Conservation (phyloP, 2,888 invertebrate species). For the Acronicta aceris region DNA sequence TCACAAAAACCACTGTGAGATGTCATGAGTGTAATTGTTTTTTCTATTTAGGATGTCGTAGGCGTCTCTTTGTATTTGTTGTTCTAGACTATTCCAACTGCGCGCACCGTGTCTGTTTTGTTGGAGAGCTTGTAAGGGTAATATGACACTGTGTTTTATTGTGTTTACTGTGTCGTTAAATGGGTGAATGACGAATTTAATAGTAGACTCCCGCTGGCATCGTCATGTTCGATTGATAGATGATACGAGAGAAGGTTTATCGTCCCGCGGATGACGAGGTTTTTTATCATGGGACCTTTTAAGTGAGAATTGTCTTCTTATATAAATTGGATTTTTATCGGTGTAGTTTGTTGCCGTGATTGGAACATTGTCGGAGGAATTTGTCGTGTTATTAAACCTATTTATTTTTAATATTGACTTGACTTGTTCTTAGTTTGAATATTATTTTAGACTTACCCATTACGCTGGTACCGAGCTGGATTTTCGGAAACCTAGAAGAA, state of each 20-base stretch:
- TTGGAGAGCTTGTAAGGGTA: not conserved
- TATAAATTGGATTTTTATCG: conserved; percentile 82
- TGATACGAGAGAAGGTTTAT: conserved; percentile 76
- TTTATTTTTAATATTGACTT: conserved; percentile 12
- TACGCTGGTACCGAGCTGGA: no score
- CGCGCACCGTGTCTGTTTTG: conserved; percentile 37
- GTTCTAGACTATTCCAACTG: conserved; percentile 58
- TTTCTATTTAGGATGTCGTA: conserved; percentile 72
- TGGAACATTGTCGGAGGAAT: conserved; percentile 58
- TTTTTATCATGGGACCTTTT: conserved; percentile 74
- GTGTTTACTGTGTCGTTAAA: conserved; percentile 46
- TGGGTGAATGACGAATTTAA: conserved; percentile 73
- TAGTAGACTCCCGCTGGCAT: conserved; percentile 78
- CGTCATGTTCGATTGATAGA: conserved; percentile 84
- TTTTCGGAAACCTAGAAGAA: no score
- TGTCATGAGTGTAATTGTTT: conserved; percentile 79
- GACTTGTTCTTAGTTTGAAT: not conserved
- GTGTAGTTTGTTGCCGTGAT: conserved; percentile 56
- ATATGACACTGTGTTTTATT: conserved; percentile 28
- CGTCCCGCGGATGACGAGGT: conserved; percentile 69
- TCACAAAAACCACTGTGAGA: conserved; percentile 67
- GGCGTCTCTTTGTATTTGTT: conserved; percentile 71
- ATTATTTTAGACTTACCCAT: no score
- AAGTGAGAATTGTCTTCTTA: conserved; percentile 83
- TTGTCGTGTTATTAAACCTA: conserved; percentile 38